Percentiles rank a stretch among this genome's conserved stretches.
These are phyloP conservation scores for Phengaris arion DNA, from an alignment of 2,888 invertebrate species.

Conservation along the genomic window DNA sequence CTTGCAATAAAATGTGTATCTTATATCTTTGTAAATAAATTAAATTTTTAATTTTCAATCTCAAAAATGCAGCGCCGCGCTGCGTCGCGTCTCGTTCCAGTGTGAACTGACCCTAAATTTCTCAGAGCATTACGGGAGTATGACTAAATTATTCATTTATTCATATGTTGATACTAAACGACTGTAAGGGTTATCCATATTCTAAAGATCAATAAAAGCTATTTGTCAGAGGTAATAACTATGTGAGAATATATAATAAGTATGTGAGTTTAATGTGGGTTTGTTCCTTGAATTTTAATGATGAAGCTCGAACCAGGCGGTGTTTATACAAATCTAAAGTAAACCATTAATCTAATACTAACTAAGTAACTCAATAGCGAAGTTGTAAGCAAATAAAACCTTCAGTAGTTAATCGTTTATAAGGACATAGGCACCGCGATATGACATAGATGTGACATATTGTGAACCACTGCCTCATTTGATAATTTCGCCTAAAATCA, in stretches of 20 bases:
- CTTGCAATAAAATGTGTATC: too few species aligned
- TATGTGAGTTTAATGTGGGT: conserved; percentile 11
- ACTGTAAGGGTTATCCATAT: background rate
- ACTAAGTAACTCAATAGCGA: background rate
- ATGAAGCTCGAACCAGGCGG: conserved; percentile 1
- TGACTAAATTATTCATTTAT: background rate
- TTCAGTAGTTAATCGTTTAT: background rate
- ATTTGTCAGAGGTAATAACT: conserved; percentile 8
- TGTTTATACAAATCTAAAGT: background rate
- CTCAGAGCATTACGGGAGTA: background rate
- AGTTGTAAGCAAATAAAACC: conserved; percentile 1
- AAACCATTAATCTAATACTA: background rate
- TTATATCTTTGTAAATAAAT: too few species aligned
- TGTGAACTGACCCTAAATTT: background rate
- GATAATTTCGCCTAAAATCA: too few species aligned
- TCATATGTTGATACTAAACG: background rate
- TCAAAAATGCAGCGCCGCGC: too few species aligned
- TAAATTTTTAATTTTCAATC: too few species aligned
- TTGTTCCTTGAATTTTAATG: conserved; percentile 14
- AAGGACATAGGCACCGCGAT: too few species aligned
- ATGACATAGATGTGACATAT: too few species aligned
- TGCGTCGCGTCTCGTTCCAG: too few species aligned
- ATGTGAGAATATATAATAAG: conserved; percentile 11
- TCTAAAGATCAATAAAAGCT: background rate
- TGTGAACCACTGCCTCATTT: too few species aligned